A percentile compares a stretch with the other conserved stretches of the same genome.
These are phyloP conservation scores for Epinotia ramella DNA, from an alignment of 2,888 invertebrate species.

Conservation along the genomic window DNA sequence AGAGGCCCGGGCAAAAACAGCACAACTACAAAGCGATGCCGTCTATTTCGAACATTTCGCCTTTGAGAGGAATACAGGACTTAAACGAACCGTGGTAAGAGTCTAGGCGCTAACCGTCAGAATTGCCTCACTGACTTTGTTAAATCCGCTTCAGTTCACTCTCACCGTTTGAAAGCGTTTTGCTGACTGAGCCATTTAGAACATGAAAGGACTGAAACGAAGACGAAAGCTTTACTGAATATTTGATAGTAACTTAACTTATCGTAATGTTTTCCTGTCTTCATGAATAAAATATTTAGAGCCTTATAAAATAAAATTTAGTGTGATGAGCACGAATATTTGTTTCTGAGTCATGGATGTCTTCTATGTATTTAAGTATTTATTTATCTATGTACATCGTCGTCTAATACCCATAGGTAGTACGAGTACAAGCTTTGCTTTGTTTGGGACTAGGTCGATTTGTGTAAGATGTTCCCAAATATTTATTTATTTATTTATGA, in stretches of 20 bases:
- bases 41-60: conserved; percentile 3
- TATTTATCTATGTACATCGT: too few relatives aligned
- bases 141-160: conserved; percentile 29
- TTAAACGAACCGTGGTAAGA: conserved; percentile 26
- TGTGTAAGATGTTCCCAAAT: too few relatives aligned
- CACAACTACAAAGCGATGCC: conserved; percentile 20
- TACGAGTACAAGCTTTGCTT: too few relatives aligned
- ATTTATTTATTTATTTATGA: neutral
- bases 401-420: too few relatives aligned
- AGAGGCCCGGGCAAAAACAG: conserved; percentile 10
- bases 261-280: neutral
- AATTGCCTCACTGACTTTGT: conserved; percentile 32
- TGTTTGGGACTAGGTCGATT: too few relatives aligned
- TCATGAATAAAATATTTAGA: neutral
- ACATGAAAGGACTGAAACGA: neutral
- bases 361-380: too few relatives aligned
- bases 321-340: too few relatives aligned
- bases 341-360: too few relatives aligned
- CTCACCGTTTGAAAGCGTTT: conserved; percentile 16
- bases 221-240: neutral
- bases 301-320: neutral
- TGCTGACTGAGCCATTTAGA: conserved; percentile 7
- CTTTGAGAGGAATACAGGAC: conserved; percentile 26
- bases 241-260: neutral
- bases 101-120: conserved; percentile 27